These are phyloP conservation scores for Gasterosteus nipponicus DNA, from an alignment of 2,113 vertebrate species.

Conservation along the genomic window DNA sequence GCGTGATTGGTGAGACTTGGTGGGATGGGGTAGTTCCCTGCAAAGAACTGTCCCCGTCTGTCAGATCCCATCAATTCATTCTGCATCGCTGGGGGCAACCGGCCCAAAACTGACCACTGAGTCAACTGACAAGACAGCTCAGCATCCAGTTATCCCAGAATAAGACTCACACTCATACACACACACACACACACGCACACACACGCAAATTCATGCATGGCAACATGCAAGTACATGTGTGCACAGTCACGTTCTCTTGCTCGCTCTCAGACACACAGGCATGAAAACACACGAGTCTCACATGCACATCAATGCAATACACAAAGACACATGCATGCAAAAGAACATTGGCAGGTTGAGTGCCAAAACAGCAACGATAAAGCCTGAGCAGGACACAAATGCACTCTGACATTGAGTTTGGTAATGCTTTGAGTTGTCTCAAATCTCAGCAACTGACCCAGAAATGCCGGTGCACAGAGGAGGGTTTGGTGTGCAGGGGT, in stretches of 20 bases:
- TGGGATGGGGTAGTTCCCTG: conserved; percentile 55
- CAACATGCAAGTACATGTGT: conserved; percentile 28
- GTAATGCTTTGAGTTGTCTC: conserved; percentile 68
- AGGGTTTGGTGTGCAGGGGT: conserved; percentile 32
- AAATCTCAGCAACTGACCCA: conserved; percentile 79
- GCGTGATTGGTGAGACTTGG: conserved; percentile 45
- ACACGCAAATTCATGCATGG: conserved; percentile 34
- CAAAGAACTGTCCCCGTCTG: conserved; percentile 68
- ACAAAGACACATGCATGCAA: conserved; percentile 39
- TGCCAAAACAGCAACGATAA: conserved; percentile 43
- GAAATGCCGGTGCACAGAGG: conserved; percentile 63
- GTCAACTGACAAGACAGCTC: conserved; percentile 78
- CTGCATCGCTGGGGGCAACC: conserved; percentile 54
- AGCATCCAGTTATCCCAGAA: conserved; percentile 63
- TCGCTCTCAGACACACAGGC: conserved; percentile 17
- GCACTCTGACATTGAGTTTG: conserved; percentile 69
- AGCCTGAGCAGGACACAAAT: conserved; percentile 65
- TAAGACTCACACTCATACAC: conserved; percentile 20
- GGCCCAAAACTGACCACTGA: conserved; percentile 79
- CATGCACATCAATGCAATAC: conserved; percentile 16
- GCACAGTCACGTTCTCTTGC: conserved; percentile 8
- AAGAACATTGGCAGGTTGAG: conserved; percentile 47
- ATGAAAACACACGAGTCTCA: neutral
- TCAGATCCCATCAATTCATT: conserved; percentile 72
- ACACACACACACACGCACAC: conserved; percentile 17